A percentile compares a stretch with the other conserved stretches of the same genome.
Evolutionary conservation across 2,888 invertebrate species (phyloP).

Genomic region (Tenthredo livida): DNA sequence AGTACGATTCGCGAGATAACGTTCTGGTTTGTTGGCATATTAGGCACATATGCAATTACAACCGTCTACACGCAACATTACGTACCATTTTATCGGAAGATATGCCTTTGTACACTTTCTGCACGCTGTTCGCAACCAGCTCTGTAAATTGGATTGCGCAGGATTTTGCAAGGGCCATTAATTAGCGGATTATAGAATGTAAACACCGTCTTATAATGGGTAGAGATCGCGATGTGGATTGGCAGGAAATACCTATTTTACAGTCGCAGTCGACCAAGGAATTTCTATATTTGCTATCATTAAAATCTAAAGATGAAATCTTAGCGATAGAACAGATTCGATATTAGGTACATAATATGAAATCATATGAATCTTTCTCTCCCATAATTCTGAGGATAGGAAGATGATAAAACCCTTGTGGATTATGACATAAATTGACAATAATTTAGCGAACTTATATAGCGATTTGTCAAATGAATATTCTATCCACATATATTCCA

Average conservation of each 20-base stretch:
- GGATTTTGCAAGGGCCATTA: constrained; percentile 26
- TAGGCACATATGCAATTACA: background rate
- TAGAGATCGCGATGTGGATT: background rate
- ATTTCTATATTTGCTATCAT: background rate
- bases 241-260: background rate
- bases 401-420: background rate
- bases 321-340: background rate
- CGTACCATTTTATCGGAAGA: background rate
- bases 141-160: constrained; percentile 35
- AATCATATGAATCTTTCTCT: too few species aligned
- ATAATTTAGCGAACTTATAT: background rate
- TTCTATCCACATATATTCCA: background rate
- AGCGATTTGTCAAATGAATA: background rate
- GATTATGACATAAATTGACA: background rate
- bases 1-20: background rate
- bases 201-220: background rate
- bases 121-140: background rate
- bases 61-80: background rate
- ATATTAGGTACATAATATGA: too few species aligned
- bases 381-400: too few species aligned
- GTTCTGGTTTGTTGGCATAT: background rate
- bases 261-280: background rate
- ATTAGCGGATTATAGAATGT: constrained; percentile 37
- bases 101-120: background rate
- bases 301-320: background rate